A percentile compares a stretch with the other conserved stretches of the same genome.
These are phyloP conservation scores for Sicus ferrugineus DNA, from an alignment of 2,888 invertebrate genomes.

Conservation along the genomic window DNA sequence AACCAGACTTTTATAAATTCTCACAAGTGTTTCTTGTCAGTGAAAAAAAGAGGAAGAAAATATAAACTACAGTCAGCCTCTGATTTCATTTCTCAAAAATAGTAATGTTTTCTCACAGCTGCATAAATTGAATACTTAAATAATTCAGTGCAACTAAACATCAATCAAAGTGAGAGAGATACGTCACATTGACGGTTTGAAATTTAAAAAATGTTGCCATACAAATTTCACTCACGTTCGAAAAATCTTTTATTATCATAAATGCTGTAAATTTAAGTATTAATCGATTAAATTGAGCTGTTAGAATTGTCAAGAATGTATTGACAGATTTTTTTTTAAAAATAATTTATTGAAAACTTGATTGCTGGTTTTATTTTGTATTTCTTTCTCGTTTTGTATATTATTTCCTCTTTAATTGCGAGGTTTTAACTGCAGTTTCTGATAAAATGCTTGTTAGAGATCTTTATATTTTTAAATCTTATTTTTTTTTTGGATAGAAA, in stretches of 20 bases:
- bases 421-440: too few species aligned
- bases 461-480: too few species aligned
- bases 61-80: neutral
- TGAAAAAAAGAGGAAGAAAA: too few species aligned
- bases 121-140: constrained; percentile 22
- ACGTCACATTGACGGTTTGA: neutral
- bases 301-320: neutral
- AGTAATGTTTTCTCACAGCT: neutral
- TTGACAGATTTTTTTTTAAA: neutral
- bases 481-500: too few species aligned
- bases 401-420: too few species aligned
- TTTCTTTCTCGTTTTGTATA: too few species aligned
- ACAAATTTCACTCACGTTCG: constrained; percentile 5
- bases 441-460: too few species aligned
- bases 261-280: neutral
- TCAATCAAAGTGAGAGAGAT: neutral
- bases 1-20: too few species aligned
- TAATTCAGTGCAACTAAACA: constrained; percentile 6
- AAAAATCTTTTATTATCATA: neutral
- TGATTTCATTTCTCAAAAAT: constrained; percentile 17
- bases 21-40: too few species aligned
- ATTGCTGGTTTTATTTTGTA: too few species aligned
- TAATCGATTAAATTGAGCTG: neutral
- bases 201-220: too few species aligned
- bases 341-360: too few species aligned